phyloP scores from a whole-genome alignment of 2,888 invertebrate species.

The Chrysolina americana region DNA sequence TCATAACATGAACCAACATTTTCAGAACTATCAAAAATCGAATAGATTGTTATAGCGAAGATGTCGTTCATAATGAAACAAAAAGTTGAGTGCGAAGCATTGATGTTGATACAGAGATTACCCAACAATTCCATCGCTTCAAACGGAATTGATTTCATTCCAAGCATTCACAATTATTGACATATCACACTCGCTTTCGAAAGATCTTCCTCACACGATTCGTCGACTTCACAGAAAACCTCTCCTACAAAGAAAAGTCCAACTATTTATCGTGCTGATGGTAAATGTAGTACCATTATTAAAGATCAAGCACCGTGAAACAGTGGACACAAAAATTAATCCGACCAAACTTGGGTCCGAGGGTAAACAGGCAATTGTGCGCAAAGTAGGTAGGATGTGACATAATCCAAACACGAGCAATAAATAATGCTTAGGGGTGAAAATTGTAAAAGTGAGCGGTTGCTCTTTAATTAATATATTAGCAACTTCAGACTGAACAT shows the following conservation, averaged over 20 bases:
- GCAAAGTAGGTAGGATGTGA: slow-evolving; percentile 22
- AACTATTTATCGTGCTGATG: background rate
- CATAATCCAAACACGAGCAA: slow-evolving; percentile 22
- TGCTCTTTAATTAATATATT: slow-evolving; percentile 24
- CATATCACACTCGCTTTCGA: no score
- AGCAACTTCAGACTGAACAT: slow-evolving; percentile 1
- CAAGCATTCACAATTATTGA: no score
- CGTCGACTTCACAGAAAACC: no score
- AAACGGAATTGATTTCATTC: no score
- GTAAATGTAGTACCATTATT: slow-evolving; percentile 12
- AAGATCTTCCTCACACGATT: no score
- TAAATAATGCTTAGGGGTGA: slow-evolving; percentile 17
- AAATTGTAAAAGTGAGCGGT: slow-evolving; percentile 19
- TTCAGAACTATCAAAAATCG: no score
- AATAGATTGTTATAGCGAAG: no score
- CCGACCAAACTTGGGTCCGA: slow-evolving; percentile 1
- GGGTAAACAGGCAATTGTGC: slow-evolving; percentile 23
- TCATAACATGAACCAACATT: no score
- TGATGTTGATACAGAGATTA: no score
- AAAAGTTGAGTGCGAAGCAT: no score
- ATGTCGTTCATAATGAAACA: no score
- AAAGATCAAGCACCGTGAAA: slow-evolving; percentile 14
- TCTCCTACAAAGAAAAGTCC: background rate
- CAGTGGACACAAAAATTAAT: slow-evolving; percentile 25
- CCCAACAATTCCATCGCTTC: no score